Evolutionary conservation across 2,888 invertebrate genomes (phyloP).

Genomic region (Mantis religiosa): DNA sequence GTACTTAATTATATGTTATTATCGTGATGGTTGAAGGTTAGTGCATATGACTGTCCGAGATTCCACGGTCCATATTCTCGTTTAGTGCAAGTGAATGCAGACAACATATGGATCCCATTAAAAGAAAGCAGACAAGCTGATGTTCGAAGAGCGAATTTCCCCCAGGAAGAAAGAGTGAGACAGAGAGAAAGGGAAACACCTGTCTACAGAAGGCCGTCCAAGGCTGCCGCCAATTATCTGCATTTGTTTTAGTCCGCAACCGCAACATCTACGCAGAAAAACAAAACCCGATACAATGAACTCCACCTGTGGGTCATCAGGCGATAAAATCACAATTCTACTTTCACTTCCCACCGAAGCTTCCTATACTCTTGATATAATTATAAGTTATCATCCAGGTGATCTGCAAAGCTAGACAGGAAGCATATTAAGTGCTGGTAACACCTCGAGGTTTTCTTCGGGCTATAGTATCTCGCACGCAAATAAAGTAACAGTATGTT

Average conservation of each 20-base stretch:
- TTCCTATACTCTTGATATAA: neutral
- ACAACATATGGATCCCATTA: neutral
- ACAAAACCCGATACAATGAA: neutral
- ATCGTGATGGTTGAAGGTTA: neutral
- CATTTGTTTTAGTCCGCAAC: neutral
- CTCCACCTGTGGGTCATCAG: neutral
- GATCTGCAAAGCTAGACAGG: neutral
- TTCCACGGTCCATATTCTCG: neutral
- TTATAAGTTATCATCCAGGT: neutral
- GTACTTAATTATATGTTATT: neutral
- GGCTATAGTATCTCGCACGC: too few species aligned
- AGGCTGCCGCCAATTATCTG: neutral
- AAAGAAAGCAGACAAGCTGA: neutral
- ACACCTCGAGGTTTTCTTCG: neutral
- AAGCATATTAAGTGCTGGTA: neutral
- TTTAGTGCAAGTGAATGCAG: neutral
- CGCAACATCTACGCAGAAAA: neutral
- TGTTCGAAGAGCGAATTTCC: neutral
- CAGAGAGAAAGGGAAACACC: neutral
- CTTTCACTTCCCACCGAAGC: neutral
- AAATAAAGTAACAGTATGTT: too few species aligned
- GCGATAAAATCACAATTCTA: neutral
- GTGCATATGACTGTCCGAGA: neutral
- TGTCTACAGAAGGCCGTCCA: neutral
- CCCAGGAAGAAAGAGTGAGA: neutral